Evolutionary conservation across 1,140 invertebrate species (phyloP).

Genomic region (Aphis gossypii): DNA sequence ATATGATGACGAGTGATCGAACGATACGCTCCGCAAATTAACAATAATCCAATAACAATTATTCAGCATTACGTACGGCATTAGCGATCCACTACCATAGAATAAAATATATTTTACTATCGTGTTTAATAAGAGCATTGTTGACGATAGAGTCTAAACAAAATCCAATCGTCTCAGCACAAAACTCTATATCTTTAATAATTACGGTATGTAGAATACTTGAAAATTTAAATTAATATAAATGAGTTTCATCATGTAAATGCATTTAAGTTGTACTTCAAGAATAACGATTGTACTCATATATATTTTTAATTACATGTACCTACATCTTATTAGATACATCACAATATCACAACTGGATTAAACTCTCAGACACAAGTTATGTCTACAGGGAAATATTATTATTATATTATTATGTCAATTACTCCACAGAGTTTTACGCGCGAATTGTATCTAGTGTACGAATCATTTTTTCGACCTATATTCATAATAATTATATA

Average conservation of each 20-base stretch:
- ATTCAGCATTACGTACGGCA: neutral
- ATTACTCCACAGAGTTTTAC: neutral
- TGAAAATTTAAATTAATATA: too few species aligned
- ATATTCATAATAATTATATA: neutral
- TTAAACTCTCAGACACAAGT: too few species aligned
- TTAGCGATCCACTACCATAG: neutral
- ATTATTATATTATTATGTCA: too few species aligned
- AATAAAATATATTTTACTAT: neutral
- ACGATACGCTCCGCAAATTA: neutral
- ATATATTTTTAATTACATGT: too few species aligned
- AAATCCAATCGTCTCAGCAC: neutral
- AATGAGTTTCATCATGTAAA: too few species aligned
- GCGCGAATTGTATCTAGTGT: neutral
- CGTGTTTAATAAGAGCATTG: neutral
- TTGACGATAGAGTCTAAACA: neutral
- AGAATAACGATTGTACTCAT: too few species aligned
- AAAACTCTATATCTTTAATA: neutral
- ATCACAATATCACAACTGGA: too few species aligned
- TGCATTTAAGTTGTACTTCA: too few species aligned
- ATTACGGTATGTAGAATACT: too few species aligned
- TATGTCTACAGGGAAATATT: too few species aligned
- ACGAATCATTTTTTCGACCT: neutral
- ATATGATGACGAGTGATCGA: neutral
- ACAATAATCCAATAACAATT: neutral
- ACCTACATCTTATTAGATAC: too few species aligned